Conservation (phyloP, 2,113 vertebrate genomes). For the Sebastes schlegelii region DNA sequence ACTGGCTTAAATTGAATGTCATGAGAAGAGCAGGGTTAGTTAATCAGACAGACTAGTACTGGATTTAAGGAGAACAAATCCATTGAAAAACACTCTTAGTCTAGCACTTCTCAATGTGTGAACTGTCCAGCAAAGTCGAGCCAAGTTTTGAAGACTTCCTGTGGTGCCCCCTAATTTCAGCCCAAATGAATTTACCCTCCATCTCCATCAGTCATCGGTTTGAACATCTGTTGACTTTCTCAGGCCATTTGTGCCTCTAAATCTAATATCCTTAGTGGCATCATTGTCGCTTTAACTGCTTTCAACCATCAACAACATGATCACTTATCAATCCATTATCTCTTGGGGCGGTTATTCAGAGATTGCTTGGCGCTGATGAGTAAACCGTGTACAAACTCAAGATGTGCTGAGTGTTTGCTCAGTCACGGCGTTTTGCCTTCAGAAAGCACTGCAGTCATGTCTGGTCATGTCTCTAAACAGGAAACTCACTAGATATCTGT, state of each 20-base stretch:
- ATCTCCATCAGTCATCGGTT: conserved; percentile 26
- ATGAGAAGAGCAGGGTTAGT: neutral
- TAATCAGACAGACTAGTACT: conserved; percentile 9
- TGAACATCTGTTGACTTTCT: conserved; percentile 15
- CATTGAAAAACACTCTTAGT: neutral
- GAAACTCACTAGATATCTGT: neutral
- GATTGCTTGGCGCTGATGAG: conserved; percentile 21
- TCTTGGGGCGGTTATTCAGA: neutral
- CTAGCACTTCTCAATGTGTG: neutral
- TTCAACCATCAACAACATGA: conserved; percentile 10
- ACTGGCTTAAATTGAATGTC: conserved; percentile 14
- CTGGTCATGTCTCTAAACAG: conserved; percentile 12
- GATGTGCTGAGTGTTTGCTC: conserved; percentile 40
- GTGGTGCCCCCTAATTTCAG: conserved; percentile 14
- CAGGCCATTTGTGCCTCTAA: conserved; percentile 16
- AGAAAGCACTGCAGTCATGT: neutral
- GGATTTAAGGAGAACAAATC: neutral
- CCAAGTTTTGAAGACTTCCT: conserved; percentile 13
- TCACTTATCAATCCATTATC: neutral
- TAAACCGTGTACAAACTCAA: conserved; percentile 31
- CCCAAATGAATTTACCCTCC: conserved; percentile 30
- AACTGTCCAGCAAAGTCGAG: neutral
- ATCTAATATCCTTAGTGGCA: conserved; percentile 1
- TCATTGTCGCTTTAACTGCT: conserved; percentile 18
- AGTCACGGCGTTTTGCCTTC: conserved; percentile 1